Base-by-base conservation (phyloP, 2,797 vertebrate species). In the Acrossocheilus fasciatus region DNA sequence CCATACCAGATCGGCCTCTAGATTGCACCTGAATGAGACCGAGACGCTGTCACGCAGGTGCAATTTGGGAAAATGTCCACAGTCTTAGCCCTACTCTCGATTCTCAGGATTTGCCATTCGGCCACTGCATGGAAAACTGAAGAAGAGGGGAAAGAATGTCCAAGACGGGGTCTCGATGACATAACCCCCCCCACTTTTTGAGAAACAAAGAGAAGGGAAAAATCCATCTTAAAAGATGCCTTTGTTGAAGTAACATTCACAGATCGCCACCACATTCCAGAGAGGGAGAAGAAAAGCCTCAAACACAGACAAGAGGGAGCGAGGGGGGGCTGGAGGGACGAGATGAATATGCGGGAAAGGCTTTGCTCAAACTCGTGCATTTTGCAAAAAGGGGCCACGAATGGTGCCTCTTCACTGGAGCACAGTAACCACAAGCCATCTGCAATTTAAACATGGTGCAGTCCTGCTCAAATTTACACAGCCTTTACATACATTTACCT, bases 231-330 rank as follows among this genome's bases (percentile, higher is more conserved):
- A 89, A 91, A 90, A 88, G 89, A 92, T 89, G 83, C 73, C 87
- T 89, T 92, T 92, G 91, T 92, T 90, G 85, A 89, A 86, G 81
- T 86, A 89, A 85, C 73, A 81, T 89, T 90, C 88, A 89, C 81
- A 87, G 73, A 91, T 91, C 89, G 82, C 52, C 45, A 82, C 87
- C 74, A 57, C 88, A 91, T 90, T 90, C 91, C 90, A 78, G 62
- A 77, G 75, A 84, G 52, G 18, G 70, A 87, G 83, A 88, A 88
- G 86, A 89, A 91, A 91, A 88, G 88, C 84, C 84, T 74, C 34
- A 68, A 88, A 88, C 69, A 52, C 7, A 10, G n/a, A 54, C 34
- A 50, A 62, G 84, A 50, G 84, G 41, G 77, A 26, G 47, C 4
- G 62, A 15, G 18, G 45, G 39, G 75, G 82, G 83, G 62, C 11